Base-by-base conservation (phyloP, 2,113 vertebrate genomes). In the Passer domesticus region DNA sequence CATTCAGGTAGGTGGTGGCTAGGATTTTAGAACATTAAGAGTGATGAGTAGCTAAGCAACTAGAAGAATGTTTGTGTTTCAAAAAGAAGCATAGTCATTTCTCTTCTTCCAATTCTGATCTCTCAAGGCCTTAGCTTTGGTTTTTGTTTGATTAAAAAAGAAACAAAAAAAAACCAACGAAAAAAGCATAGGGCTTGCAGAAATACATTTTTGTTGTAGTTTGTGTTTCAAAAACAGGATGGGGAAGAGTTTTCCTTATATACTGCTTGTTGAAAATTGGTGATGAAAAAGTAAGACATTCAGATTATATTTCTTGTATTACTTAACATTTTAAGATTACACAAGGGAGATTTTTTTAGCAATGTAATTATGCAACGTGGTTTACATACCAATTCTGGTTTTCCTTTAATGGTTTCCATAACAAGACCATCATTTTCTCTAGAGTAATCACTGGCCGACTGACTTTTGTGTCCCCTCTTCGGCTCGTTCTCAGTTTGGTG, bases 341-440 rank as follows among this genome's bases (percentile, higher is more conserved):
- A 90, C 4, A 53, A 31, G 35, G 76, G 74, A 21, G 13, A 22
- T 31, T 70, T 83, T 77, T 86, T 86, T 53, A 86, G 76, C 44
- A 89, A 85, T 76, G 16, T 28, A 87, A 75, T 56, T 87, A 84
- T 37, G 39, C 43, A 91, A 14, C 10, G 31, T n/a, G 46, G 37
- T 91, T 94, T 94, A 96, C 88, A 94, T 78, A 92, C 86, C 91
- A 94, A 92, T 76, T 96, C 97, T 86, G 94, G 76, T 93, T 95
- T 97, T 95, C 90, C 97, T 96, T 90, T 97, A 93, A 96, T 27
- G 69, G 94, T 69, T 94, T 97, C 95, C 94, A 94, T 75, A 97
- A 95, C 91, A 96, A 96, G 83, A 83, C 91, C 94, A 97, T 94
- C 59, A 96, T 74, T 96, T 91, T 95, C 96, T 96, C 93, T 95